Conservation (phyloP, 1,140 invertebrate genomes). For the Drosophila quadrilineata region DNA sequence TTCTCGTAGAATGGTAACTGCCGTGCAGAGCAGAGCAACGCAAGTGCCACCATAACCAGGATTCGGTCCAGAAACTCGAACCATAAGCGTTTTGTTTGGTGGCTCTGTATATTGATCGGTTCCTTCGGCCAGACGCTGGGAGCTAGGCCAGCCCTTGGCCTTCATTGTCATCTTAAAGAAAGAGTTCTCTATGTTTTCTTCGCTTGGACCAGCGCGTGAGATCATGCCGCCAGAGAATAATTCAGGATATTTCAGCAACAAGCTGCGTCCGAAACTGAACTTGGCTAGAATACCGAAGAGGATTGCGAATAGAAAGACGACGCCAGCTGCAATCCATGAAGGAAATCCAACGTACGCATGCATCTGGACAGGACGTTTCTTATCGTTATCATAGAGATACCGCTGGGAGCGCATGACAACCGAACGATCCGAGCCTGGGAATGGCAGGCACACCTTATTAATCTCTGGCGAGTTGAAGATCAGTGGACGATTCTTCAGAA, state of each 20-base stretch:
- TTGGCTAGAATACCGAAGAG: slow-evolving; percentile 87
- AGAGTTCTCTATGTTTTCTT: slow-evolving; percentile 84
- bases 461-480: slow-evolving; percentile 85
- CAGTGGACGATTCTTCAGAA: slow-evolving; percentile 82
- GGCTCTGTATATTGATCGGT: slow-evolving; percentile 84
- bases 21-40: slow-evolving; percentile 87
- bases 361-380: slow-evolving; percentile 87
- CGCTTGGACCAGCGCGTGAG: slow-evolving; percentile 86
- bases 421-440: slow-evolving; percentile 90
- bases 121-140: slow-evolving; percentile 84
- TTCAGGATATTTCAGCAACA: slow-evolving; percentile 88
- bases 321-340: slow-evolving; percentile 70
- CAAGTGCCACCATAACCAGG: slow-evolving; percentile 93
- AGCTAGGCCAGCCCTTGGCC: slow-evolving; percentile 89
- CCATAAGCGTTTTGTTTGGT: slow-evolving; percentile 87
- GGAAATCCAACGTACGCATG: slow-evolving; percentile 85
- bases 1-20: slow-evolving; percentile 89
- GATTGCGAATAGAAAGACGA: slow-evolving; percentile 83
- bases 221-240: slow-evolving; percentile 88
- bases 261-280: slow-evolving; percentile 84
- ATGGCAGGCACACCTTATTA: slow-evolving; percentile 86
- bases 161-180: slow-evolving; percentile 87
- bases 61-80: slow-evolving; percentile 85
- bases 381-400: slow-evolving; percentile 86
- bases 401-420: slow-evolving; percentile 90